Conservation (phyloP, 2,888 invertebrate species). For the Eupithecia subfuscata region DNA sequence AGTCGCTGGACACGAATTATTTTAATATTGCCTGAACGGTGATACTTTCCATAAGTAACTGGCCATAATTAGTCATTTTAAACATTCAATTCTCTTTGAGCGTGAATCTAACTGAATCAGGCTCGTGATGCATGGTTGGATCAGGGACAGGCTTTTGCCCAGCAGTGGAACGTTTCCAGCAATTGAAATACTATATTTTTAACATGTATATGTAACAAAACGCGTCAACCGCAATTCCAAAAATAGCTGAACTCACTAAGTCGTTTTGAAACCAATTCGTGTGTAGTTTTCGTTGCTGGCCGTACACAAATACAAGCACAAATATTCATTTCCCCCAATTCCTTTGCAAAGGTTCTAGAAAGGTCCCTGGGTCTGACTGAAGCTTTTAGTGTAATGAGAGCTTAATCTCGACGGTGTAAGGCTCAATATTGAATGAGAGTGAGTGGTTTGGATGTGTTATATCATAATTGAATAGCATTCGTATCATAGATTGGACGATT, state of each 20-base stretch:
- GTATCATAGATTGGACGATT: constrained; percentile 11
- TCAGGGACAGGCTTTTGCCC: background rate
- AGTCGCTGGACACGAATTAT: background rate
- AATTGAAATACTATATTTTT: background rate
- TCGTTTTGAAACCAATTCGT: background rate
- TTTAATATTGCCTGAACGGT: background rate
- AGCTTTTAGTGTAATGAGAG: constrained; percentile 1
- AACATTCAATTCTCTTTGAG: background rate
- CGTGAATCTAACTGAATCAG: background rate
- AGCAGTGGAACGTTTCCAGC: background rate
- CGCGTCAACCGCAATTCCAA: background rate
- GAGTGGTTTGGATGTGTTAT: constrained; percentile 3
- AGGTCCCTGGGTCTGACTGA: background rate
- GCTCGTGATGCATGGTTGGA: background rate
- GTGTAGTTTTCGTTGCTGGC: background rate
- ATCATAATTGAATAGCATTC: constrained; percentile 16
- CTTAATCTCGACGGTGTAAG: background rate
- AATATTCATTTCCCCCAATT: constrained; percentile 16
- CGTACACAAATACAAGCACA: constrained; percentile 15
- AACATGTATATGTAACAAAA: background rate
- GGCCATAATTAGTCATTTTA: background rate
- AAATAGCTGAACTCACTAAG: background rate
- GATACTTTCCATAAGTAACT: background rate
- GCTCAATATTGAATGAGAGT: constrained; percentile 5
- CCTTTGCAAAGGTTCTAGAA: constrained; percentile 17